Base-by-base conservation (phyloP, 1,140 invertebrate species). In the Sinonovacula constricta region DNA sequence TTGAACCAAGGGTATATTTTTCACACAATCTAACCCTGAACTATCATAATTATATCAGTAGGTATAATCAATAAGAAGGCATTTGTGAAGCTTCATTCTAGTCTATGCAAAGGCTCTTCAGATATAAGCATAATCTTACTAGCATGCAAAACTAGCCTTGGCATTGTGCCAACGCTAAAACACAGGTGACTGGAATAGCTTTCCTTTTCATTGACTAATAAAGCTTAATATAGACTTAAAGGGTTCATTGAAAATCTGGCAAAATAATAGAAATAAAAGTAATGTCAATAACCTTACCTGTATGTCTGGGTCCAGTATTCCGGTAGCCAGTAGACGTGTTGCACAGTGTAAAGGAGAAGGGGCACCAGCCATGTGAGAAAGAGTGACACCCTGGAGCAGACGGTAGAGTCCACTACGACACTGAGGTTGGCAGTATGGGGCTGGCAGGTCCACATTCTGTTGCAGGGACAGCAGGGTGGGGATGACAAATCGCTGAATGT, bases 371-470 rank as follows among this genome's bases (percentile, higher is more conserved):
- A 69, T 54, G 3, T 65, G 34, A 1, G 31, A 0, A 18, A 69
- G 31, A 0, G 26, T n/a, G 36, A 22, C 49, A 3, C 63, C 65
- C 15, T 53, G 45, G 28, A 78, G 56, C 18, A 69, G 53, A n/a
- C 49, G 62, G 36, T 78, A 78, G 1, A 78, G 65, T 18, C 56
- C 56, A 33, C 26, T 30, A 18, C 65, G 60, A 28, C 75, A 78
- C 12, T 34, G 3, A 39, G 28, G n/a, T 53, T 31, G 3, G 28
- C 36, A 14, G 30, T 78, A 78, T 0, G 75, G 75, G 26, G 65
- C 36, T 31, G 75, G 75, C 24, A 10, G 5, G 18, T 33, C 49
- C 4, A 5, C 36, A 28, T 18, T 39, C 57, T 78, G 75, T 14
- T 69, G 75, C 24, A 78, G 24, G 1, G 66, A 22, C 24, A 78